Percentiles rank a stretch among this genome's conserved stretches.
Evolutionary conservation across 2,797 vertebrate species (phyloP).

Genomic region (Hoplostethus atlanticus): DNA sequence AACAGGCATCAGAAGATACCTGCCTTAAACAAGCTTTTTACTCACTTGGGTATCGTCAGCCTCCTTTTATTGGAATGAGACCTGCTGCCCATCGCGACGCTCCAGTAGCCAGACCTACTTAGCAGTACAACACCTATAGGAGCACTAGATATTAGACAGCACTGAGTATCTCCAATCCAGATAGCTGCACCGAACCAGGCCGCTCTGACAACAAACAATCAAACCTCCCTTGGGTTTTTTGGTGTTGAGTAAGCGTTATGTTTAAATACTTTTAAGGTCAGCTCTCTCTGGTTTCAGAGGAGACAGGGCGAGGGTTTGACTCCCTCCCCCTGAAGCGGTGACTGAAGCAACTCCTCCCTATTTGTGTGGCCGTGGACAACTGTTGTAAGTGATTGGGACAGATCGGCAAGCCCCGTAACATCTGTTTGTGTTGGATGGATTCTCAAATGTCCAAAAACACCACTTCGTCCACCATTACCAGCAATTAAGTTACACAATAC

Average conservation of each 20-base stretch:
- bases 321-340: constrained; percentile 69
- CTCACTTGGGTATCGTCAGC: too few relatives aligned
- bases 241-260: constrained; percentile 69
- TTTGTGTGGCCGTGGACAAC: neutral
- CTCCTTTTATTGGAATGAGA: too few relatives aligned
- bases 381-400: constrained; percentile 38
- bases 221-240: constrained; percentile 36
- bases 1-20: too few relatives aligned
- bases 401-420: neutral
- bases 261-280: constrained; percentile 80
- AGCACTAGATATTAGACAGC: too few relatives aligned
- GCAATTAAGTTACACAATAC: neutral
- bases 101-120: too few relatives aligned
- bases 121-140: too few relatives aligned
- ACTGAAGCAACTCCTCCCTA: constrained; percentile 46
- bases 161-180: neutral
- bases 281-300: constrained; percentile 79
- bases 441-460: constrained; percentile 17
- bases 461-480: neutral
- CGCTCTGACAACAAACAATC: constrained; percentile 74
- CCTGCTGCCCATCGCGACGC: too few relatives aligned
- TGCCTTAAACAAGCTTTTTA: too few relatives aligned
- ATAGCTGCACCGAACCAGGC: constrained; percentile 45
- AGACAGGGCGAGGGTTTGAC: constrained; percentile 61
- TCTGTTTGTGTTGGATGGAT: constrained; percentile 13